Conservation (phyloP, 2,113 vertebrate genomes). For the Pseudopipra pipra region DNA sequence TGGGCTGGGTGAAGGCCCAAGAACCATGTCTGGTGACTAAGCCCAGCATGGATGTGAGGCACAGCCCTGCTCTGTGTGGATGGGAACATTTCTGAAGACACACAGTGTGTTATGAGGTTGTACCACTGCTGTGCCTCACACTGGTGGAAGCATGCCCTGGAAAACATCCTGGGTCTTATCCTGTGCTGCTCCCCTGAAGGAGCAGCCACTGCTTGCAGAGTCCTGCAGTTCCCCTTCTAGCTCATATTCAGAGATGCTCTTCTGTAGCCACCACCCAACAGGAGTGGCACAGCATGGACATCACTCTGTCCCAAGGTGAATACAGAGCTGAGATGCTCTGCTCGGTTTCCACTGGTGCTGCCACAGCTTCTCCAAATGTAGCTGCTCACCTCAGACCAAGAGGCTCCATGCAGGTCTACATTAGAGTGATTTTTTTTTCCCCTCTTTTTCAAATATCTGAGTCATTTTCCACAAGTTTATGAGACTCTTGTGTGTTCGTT, state of each 20-base stretch:
- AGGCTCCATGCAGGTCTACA: background rate
- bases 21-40: background rate
- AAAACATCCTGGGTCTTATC: background rate
- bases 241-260: background rate
- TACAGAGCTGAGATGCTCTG: background rate
- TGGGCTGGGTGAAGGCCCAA: background rate
- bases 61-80: background rate
- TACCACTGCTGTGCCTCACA: background rate
- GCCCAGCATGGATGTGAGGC: background rate
- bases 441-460: conserved; percentile 27
- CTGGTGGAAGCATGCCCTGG: background rate
- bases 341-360: background rate
- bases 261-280: background rate
- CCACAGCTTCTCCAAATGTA: background rate
- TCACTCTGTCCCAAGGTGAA: background rate
- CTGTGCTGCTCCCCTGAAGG: background rate
- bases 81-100: background rate
- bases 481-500: conserved; percentile 1
- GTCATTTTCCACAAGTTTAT: conserved; percentile 58
- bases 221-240: background rate
- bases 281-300: background rate
- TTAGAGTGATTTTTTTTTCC: background rate
- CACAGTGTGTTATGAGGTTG: background rate
- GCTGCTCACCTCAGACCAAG: background rate
- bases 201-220: background rate